These are phyloP conservation scores for Eupeodes corollae DNA, from an alignment of 1,140 invertebrate genomes.

Conservation along the genomic window DNA sequence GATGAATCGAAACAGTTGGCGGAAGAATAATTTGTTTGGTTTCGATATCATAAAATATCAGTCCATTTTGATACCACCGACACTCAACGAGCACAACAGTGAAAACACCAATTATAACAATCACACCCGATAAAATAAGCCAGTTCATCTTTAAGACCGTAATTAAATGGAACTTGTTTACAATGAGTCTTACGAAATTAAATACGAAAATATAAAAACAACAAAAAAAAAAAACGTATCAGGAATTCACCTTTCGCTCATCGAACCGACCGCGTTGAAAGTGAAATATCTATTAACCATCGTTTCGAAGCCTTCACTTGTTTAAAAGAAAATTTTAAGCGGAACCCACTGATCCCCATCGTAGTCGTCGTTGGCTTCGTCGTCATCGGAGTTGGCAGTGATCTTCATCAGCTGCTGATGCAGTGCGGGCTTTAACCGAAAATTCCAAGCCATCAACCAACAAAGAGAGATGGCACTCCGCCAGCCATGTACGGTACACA, in stretches of 20 bases:
- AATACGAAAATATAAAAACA: slow-evolving; percentile 6
- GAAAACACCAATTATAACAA: not conserved
- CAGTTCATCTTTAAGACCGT: slow-evolving; percentile 2
- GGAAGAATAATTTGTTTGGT: slow-evolving; percentile 21
- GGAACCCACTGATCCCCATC: not conserved
- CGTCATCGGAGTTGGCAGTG: too few relatives aligned
- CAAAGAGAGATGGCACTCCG: too few relatives aligned
- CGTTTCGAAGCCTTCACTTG: slow-evolving; percentile 22
- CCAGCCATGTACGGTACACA: too few relatives aligned
- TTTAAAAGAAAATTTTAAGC: slow-evolving; percentile 36
- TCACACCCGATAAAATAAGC: not conserved
- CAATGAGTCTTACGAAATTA: not conserved
- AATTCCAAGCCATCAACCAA: too few relatives aligned
- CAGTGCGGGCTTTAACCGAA: too few relatives aligned
- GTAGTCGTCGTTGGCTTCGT: too few relatives aligned
- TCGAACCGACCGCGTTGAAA: slow-evolving; percentile 23
- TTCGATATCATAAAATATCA: slow-evolving; percentile 26
- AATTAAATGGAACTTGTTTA: not conserved
- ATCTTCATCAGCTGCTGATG: too few relatives aligned
- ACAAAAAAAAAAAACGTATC: slow-evolving; percentile 8
- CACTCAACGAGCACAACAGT: not conserved
- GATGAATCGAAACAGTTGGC: slow-evolving; percentile 29
- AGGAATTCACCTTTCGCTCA: slow-evolving; percentile 2
- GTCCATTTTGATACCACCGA: slow-evolving; percentile 28
- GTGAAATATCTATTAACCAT: slow-evolving; percentile 33